phyloP scores from a whole-genome alignment of 2,888 invertebrate species.

The Laothoe populi region DNA sequence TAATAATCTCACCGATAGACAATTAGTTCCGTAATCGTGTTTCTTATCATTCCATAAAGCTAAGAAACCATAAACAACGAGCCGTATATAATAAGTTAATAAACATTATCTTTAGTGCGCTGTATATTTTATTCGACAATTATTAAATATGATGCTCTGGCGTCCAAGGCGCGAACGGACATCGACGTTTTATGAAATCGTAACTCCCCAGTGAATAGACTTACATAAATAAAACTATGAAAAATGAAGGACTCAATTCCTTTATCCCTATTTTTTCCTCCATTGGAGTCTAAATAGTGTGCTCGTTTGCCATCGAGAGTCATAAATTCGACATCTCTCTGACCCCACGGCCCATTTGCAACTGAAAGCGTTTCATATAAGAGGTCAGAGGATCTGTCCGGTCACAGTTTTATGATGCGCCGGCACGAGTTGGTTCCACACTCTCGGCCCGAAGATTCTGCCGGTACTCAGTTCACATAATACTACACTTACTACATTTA shows the following conservation, averaged over 20 bases:
- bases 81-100: slow-evolving; percentile 11
- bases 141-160: slow-evolving; percentile 8
- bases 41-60: neutral
- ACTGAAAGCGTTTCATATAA: slow-evolving; percentile 81
- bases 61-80: neutral
- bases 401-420: slow-evolving; percentile 70
- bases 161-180: neutral
- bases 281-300: slow-evolving; percentile 71
- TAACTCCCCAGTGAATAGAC: slow-evolving; percentile 60
- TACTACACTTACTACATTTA: slow-evolving; percentile 14
- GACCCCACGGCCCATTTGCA: slow-evolving; percentile 76
- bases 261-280: slow-evolving; percentile 72
- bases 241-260: slow-evolving; percentile 72
- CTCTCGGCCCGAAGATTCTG: slow-evolving; percentile 15
- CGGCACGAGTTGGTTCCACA: slow-evolving; percentile 14
- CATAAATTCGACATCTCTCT: slow-evolving; percentile 73
- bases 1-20: neutral
- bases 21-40: slow-evolving; percentile 2
- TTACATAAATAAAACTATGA: slow-evolving; percentile 77
- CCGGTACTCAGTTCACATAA: neutral
- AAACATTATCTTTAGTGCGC: slow-evolving; percentile 11
- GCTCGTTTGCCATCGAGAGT: slow-evolving; percentile 68
- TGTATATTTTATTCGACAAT: slow-evolving; percentile 14
- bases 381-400: slow-evolving; percentile 75
- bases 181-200: slow-evolving; percentile 61